A percentile compares a stretch with the other conserved stretches of the same genome.
Conservation (phyloP, 2,113 vertebrate genomes). For the Urocynchramus pylzowi region DNA sequence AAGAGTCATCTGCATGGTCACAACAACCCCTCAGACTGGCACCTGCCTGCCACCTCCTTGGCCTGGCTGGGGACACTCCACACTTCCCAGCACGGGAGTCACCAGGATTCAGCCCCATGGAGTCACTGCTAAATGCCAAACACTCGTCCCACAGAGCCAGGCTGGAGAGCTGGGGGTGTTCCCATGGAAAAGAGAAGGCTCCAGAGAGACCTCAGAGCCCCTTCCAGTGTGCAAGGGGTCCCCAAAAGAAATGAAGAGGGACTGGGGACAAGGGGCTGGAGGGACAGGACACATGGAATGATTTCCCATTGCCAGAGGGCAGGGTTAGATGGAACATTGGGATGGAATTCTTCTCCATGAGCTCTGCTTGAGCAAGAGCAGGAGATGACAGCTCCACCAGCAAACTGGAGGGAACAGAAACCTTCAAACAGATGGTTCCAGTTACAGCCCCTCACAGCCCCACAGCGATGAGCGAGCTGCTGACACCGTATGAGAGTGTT, state of each 20-base stretch:
- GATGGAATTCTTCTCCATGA: not conserved
- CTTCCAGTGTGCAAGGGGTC: not conserved
- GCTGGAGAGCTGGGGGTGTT: too few relatives aligned
- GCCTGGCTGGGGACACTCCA: not conserved
- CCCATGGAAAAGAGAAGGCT: not conserved
- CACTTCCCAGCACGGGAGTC: accelerated
- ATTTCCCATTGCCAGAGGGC: not conserved
- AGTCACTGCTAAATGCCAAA: not conserved
- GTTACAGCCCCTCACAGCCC: not conserved
- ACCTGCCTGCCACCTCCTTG: not conserved
- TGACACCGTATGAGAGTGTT: not conserved
- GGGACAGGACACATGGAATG: not conserved
- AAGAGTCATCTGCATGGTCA: accelerated
- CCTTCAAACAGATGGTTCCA: not conserved
- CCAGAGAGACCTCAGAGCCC: not conserved
- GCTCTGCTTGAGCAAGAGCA: not conserved
- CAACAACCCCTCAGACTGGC: accelerated
- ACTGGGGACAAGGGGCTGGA: not conserved
- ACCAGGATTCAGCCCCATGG: accelerated
- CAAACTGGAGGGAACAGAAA: not conserved
- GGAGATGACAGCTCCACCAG: not conserved
- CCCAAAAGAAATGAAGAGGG: not conserved
- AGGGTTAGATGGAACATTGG: accelerated
- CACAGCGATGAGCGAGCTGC: not conserved
- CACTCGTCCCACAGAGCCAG: accelerated